Evolutionary conservation across 2,113 vertebrate species (phyloP).

Genomic region (Crotalus viridis): DNA sequence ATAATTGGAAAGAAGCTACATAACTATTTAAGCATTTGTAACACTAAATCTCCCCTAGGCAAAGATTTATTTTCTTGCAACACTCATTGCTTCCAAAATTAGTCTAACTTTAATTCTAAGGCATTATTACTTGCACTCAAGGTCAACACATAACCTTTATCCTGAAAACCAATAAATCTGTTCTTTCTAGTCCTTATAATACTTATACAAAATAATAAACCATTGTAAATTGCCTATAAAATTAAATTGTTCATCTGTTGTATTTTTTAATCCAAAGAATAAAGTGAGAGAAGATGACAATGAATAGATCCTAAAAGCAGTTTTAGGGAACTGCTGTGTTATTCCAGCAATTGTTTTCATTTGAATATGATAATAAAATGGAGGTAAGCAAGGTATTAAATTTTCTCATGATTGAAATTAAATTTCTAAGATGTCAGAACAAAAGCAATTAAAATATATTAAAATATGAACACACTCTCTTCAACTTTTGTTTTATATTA

Average conservation of each 20-base stretch:
- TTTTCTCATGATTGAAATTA: slow-evolving; percentile 3
- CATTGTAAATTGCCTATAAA: neutral
- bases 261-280: neutral
- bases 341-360: neutral
- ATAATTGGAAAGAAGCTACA: neutral
- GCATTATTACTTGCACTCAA: neutral
- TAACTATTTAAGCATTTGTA: neutral
- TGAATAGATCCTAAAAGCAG: neutral
- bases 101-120: neutral
- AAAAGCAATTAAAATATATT: neutral
- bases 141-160: neutral
- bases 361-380: neutral
- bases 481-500: neutral
- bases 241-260: neutral
- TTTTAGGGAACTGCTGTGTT: neutral
- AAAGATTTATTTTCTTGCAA: neutral
- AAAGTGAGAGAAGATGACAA: neutral
- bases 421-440: neutral
- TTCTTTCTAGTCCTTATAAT: neutral
- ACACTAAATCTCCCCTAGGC: neutral
- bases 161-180: neutral
- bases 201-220: neutral
- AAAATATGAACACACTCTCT: neutral
- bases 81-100: neutral
- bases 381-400: rapidly evolving